Percentiles rank a stretch among this genome's conserved stretches.
phyloP scores from a whole-genome alignment of 1,140 invertebrate species.

The Drosophila guanche region DNA sequence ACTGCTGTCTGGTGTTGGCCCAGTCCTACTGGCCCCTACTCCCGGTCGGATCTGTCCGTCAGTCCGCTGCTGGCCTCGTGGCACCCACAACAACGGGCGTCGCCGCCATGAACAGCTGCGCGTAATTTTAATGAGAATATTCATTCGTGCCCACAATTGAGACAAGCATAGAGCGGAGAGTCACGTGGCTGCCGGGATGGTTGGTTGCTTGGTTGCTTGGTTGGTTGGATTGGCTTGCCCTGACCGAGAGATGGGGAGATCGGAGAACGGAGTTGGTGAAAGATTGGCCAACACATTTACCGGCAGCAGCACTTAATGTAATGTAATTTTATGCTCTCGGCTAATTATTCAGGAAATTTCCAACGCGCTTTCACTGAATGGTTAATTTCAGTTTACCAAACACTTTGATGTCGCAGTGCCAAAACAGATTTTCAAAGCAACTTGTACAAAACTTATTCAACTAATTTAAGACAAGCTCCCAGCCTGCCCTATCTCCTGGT shows the following conservation, averaged over 20 bases:
- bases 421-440: slow-evolving; percentile 27
- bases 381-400: slow-evolving; percentile 38
- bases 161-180: slow-evolving; percentile 43
- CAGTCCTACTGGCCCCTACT: slow-evolving; percentile 8
- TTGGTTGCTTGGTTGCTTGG: slow-evolving; percentile 12
- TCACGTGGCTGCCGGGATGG: slow-evolving; percentile 34
- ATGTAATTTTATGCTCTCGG: slow-evolving; percentile 73
- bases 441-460: slow-evolving; percentile 18
- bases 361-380: slow-evolving; percentile 1
- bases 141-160: slow-evolving; percentile 70
- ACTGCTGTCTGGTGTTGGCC: slow-evolving; percentile 12
- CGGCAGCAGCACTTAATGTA: slow-evolving; percentile 67
- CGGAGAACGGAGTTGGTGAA: slow-evolving; percentile 38
- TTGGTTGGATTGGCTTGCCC: slow-evolving; percentile 9
- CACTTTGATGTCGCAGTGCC: slow-evolving; percentile 58
- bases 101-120: slow-evolving; percentile 54
- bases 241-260: no score
- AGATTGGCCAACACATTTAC: slow-evolving; percentile 67
- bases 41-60: slow-evolving; percentile 3
- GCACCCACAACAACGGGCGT: slow-evolving; percentile 11
- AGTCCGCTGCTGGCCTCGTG: not conserved
- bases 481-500: not conserved
- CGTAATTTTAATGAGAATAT: slow-evolving; percentile 76
- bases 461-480: slow-evolving; percentile 14
- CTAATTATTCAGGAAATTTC: slow-evolving; percentile 71